Evolutionary conservation across 2,113 vertebrate genomes (phyloP).

Genomic region (Pachycephala philippinensis): DNA sequence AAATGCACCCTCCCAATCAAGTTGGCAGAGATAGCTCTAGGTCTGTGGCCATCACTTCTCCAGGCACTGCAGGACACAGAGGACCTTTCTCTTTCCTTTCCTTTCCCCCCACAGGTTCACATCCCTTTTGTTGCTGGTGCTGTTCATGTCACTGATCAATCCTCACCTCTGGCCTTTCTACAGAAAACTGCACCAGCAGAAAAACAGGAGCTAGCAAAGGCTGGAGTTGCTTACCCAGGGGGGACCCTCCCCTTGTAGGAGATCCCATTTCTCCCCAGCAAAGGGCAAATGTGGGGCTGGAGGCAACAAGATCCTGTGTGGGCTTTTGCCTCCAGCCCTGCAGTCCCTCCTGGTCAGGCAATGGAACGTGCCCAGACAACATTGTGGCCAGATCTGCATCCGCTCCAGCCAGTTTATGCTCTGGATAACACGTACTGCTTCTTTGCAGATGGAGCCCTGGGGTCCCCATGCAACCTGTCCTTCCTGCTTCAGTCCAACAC

Average conservation of each 20-base stretch:
- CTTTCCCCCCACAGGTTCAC: neutral
- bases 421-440: neutral
- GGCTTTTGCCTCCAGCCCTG: neutral
- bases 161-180: neutral
- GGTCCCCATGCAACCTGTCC: rapidly evolving
- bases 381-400: no score
- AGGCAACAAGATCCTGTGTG: neutral
- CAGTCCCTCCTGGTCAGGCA: neutral
- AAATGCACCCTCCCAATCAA: neutral
- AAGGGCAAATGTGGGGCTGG: neutral
- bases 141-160: neutral
- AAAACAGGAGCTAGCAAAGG: neutral
- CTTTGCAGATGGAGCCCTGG: neutral
- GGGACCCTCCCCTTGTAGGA: neutral
- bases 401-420: neutral
- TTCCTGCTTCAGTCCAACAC: neutral
- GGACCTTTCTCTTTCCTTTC: neutral
- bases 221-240: neutral
- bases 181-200: neutral
- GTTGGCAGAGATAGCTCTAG: neutral
- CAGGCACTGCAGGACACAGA: neutral
- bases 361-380: neutral
- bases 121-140: neutral
- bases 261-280: neutral
- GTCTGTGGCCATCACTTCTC: neutral